These are phyloP conservation scores for Illadopsis cleaveri DNA, from an alignment of 2,113 vertebrate species.

Conservation along the genomic window DNA sequence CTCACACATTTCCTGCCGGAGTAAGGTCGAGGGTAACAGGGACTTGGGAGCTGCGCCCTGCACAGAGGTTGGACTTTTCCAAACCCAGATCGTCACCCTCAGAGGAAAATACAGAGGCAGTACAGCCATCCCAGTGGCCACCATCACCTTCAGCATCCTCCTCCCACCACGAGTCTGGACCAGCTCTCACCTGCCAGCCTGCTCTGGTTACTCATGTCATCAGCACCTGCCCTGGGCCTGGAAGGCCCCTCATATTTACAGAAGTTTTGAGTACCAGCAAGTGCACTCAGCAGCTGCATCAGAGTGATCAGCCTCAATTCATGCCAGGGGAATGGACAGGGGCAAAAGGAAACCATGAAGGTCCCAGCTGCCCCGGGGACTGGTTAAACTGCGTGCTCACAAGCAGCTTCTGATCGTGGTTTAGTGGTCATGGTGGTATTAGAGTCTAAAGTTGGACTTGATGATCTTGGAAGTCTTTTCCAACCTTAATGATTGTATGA, in stretches of 20 bases:
- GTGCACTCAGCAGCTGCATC: background rate
- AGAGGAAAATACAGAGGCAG: background rate
- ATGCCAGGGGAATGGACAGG: background rate
- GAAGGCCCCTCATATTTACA: background rate
- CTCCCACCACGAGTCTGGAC: background rate
- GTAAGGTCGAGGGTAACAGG: background rate
- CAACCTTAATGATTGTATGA: background rate
- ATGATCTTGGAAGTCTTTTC: background rate
- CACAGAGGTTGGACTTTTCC: background rate
- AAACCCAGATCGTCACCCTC: background rate
- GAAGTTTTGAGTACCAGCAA: background rate
- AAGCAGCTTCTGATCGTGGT: background rate
- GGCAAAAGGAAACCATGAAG: background rate
- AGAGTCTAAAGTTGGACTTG: background rate
- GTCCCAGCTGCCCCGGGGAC: background rate
- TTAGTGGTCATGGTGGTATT: background rate
- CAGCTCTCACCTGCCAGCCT: background rate
- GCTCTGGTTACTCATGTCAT: background rate
- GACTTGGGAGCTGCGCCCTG: background rate
- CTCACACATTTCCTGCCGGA: fast-evolving
- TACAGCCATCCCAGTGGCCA: background rate
- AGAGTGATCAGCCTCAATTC: background rate
- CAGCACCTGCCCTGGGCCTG: background rate
- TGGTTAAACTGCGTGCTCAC: background rate
- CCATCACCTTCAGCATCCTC: background rate